Base-by-base conservation (phyloP, 2,113 vertebrate species). In the Arvicanthis niloticus region DNA sequence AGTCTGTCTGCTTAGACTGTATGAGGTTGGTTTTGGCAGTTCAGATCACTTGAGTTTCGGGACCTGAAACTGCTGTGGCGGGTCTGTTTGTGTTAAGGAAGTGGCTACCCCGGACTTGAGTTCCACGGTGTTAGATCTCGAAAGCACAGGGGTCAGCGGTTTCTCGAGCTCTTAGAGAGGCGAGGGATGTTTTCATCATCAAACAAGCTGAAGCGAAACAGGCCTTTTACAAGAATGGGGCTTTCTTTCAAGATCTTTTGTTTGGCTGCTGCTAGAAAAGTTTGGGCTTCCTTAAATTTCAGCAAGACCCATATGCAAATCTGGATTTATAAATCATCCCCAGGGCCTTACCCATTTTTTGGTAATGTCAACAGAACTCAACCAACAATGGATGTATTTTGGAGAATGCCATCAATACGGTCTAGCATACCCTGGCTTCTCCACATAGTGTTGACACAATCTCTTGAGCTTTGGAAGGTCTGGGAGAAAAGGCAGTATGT, bases 151-250 rank as follows among this genome's bases (percentile, higher is more conserved):
- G 11, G 73, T 96, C 48, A 92, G 94, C 88, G 75, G 53, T 96
- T 97, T 96, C 89, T 98, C 0, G 40, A 89, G 51, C 19, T 51
- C 34, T 91, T 78, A 70, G 37, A 95, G 13, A 89, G 17, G 80
- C 76, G 5, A 91, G 8, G 42, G 68, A 29, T 24, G 51, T 70
- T 68, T 92, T 92, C 80, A 70, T 40, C 68, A 2, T 78, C 78
- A 51, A 88, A 9, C 67, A 80, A 67, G 53, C 70, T 19, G 19
- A 88, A 86, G 22, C 26, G 67, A 96, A 96, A 81, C 19, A n/a
- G 73, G 1, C 34, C n/a, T 96, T 92, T 86, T 73, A 10, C 29
- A 89, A 62, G n/a, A 90, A 76, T 3, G 56, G 34, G 45, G 31
- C 40, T 88, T 77, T 90, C 37, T 91, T n/a, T 58, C 45, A 56